Conservation (phyloP, 2,113 vertebrate species). For the Xiphorhynchus elegans region DNA sequence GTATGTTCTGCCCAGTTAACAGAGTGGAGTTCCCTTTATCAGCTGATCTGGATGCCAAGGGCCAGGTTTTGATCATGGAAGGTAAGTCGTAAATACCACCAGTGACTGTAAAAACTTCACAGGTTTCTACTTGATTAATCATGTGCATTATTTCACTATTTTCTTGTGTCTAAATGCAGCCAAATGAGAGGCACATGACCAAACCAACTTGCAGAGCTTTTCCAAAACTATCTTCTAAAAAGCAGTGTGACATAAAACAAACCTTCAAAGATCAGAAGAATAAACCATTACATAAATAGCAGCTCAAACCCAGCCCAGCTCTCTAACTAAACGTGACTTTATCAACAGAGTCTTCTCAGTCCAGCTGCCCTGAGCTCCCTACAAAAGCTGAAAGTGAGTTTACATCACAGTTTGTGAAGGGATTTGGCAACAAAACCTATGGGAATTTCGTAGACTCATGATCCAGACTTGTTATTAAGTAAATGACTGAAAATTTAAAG, state of each 20-base stretch:
- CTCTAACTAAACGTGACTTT: background rate
- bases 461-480: background rate
- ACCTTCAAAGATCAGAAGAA: background rate
- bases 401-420: background rate
- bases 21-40: background rate
- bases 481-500: background rate
- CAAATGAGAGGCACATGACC: background rate
- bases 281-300: background rate
- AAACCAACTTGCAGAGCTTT: background rate
- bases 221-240: background rate
- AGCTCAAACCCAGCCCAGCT: background rate
- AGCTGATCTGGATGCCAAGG: background rate
- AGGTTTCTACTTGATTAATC: background rate
- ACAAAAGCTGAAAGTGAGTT: background rate
- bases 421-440: background rate
- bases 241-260: background rate
- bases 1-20: background rate
- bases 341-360: background rate
- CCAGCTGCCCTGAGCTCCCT: background rate
- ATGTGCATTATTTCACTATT: background rate
- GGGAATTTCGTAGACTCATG: accelerated
- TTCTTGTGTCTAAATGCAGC: background rate
- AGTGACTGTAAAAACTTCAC: background rate
- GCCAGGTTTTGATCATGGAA: background rate
- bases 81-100: background rate